Percentiles rank a stretch among this genome's conserved stretches.
phyloP scores from a whole-genome alignment of 2,113 vertebrate genomes.

The Prunella himalayana region DNA sequence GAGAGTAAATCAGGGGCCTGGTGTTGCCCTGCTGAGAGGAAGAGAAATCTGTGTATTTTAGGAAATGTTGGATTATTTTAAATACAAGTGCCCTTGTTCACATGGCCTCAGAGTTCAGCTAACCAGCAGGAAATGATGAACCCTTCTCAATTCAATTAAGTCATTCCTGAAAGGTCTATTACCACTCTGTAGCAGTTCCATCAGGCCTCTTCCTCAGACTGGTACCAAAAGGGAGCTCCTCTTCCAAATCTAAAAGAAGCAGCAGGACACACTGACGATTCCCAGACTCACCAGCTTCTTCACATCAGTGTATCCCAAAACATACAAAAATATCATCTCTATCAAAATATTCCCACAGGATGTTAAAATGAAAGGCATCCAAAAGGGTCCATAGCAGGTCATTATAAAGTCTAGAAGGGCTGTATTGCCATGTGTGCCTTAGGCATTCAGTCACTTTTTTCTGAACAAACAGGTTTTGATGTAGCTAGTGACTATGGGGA shows the following conservation, averaged over 20 bases:
- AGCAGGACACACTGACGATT: not conserved
- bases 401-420: not conserved
- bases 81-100: conserved; percentile 20
- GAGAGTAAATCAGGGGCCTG: not conserved
- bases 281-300: not conserved
- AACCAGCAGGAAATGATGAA: conserved; percentile 18
- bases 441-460: not conserved
- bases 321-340: not conserved
- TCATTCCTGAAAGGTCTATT: not conserved
- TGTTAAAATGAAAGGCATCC: not conserved
- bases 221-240: not conserved
- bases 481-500: not conserved
- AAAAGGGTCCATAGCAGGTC: not conserved
- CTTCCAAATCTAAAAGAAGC: not conserved
- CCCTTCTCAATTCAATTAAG: not conserved
- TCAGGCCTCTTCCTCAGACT: not conserved
- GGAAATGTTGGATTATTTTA: conserved; percentile 3
- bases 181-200: not conserved
- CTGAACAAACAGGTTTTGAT: not conserved
- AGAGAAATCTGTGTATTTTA: conserved; percentile 30
- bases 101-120: conserved; percentile 55
- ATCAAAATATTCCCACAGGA: not conserved
- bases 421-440: not conserved
- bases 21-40: conserved; percentile 40
- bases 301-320: not conserved